Conservation (phyloP, 2,113 vertebrate genomes). For the Saimiri boliviensis region DNA sequence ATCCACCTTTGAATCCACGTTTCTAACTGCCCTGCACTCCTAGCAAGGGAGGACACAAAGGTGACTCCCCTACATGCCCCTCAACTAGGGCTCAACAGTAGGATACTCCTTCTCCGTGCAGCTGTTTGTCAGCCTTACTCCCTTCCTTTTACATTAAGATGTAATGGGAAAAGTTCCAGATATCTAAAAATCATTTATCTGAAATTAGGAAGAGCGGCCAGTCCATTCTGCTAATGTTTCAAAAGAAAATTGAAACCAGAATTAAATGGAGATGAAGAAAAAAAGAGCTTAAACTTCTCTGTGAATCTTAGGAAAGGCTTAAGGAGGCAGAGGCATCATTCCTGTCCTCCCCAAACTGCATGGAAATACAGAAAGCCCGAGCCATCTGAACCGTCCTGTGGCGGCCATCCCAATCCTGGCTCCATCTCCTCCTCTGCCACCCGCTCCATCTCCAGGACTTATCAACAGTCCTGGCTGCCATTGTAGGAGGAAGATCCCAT, state of each 20-base stretch:
- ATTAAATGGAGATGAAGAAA: conserved; percentile 21
- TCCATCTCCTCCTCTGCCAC: too few relatives aligned
- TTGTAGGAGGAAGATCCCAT: conserved; percentile 25
- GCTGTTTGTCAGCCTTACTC: not conserved
- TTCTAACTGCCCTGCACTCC: not conserved
- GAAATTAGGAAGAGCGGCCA: not conserved
- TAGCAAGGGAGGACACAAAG: fast-evolving
- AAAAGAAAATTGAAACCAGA: conserved; percentile 48
- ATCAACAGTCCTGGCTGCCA: not conserved
- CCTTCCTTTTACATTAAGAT: not conserved
- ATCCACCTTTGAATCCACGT: fast-evolving
- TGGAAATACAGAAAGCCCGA: not conserved
- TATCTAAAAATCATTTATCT: not conserved
- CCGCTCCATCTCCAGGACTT: too few relatives aligned
- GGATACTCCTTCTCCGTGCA: fast-evolving
- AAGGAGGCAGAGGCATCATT: not conserved
- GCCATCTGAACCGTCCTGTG: not conserved
- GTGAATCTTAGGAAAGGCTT: not conserved
- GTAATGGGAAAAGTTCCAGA: not conserved
- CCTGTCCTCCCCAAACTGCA: not conserved
- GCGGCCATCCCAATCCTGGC: too few relatives aligned
- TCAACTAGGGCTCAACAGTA: not conserved
- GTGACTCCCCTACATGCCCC: fast-evolving
- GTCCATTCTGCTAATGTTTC: conserved; percentile 53
- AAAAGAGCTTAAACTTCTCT: not conserved